Base-by-base conservation (phyloP, 2,888 invertebrate species). In the Aelia acuminata region DNA sequence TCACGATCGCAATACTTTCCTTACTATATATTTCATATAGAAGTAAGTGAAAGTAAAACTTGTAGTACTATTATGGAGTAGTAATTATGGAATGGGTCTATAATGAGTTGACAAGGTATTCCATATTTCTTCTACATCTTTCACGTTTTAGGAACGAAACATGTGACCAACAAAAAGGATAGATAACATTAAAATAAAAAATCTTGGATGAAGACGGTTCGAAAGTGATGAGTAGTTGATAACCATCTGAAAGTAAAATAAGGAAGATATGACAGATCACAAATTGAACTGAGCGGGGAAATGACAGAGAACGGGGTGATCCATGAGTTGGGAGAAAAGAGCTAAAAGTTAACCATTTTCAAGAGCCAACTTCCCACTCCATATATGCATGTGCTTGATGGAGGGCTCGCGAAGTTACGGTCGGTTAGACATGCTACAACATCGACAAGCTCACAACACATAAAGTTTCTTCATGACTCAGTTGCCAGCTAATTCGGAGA, bases 371-470 rank as follows among this genome's bases (percentile, higher is more conserved):
- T 70, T 70, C 63, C 31, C 63, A 70, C 63, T 70, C 31, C 3
- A 35, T 70, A 22, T 70, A 70, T 70, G 31, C 35, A 70, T 70
- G 31, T 18, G 31, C 63, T 35, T 70, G 63, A 70, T 70, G 31
- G 63, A 70, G 63, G 20, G 35, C 31, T 10, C 18, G 35, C 63
- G 2, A 70, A 70, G 63, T 70, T 35, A 70, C 31, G 63, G 63
- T 70, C 63, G 63, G 63, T 70, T 70, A 35, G 63, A 18, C 63
- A 70, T 35, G 63, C 63, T 70, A 70, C 63, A 35, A 70, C 63
- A 70, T 70, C 63, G 63, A 70, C 63, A 70, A 70, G 63, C 63
- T 35, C 63, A 70, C 63, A 70, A 70, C 63, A 70, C 35, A 70
- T 70, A 70, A 70, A 70, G 31, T 70, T 70, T 18, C 63, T 35